Conservation (phyloP, 2,113 vertebrate genomes). For the Stictonetta naevosa region DNA sequence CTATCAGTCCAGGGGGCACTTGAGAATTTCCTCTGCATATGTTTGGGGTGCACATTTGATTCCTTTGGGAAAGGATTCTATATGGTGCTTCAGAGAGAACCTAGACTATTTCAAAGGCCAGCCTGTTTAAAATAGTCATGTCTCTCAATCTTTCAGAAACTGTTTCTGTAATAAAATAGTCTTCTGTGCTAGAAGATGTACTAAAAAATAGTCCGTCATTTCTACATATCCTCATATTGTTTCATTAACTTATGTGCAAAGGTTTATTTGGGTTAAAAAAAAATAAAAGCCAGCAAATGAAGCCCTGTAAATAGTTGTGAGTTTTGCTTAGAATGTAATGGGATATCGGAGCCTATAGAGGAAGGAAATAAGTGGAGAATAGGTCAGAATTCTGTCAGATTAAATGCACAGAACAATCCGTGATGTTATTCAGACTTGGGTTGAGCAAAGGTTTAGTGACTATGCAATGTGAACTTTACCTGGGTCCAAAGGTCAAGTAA, state of each 20-base stretch:
- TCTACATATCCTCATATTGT: background rate
- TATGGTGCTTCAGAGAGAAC: background rate
- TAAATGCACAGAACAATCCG: background rate
- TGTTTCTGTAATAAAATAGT: background rate
- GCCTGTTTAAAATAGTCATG: background rate
- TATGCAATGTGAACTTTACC: background rate
- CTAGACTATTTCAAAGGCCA: background rate
- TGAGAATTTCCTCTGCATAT: background rate
- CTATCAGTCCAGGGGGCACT: background rate
- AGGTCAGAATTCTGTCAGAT: background rate
- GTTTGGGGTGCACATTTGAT: background rate
- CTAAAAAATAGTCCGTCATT: background rate
- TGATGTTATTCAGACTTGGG: background rate
- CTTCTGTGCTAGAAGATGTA: background rate
- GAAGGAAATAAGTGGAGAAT: background rate
- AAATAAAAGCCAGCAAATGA: background rate
- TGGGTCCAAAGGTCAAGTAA: background rate
- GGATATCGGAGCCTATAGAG: rapidly evolving
- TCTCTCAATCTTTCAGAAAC: background rate
- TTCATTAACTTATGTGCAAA: background rate
- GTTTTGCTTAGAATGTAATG: background rate
- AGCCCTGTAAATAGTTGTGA: background rate
- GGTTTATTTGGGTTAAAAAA: background rate
- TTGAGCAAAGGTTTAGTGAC: background rate
- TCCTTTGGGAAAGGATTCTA: background rate